Base-by-base conservation (phyloP, 1,140 invertebrate species). In the Drosophila nikananu region DNA sequence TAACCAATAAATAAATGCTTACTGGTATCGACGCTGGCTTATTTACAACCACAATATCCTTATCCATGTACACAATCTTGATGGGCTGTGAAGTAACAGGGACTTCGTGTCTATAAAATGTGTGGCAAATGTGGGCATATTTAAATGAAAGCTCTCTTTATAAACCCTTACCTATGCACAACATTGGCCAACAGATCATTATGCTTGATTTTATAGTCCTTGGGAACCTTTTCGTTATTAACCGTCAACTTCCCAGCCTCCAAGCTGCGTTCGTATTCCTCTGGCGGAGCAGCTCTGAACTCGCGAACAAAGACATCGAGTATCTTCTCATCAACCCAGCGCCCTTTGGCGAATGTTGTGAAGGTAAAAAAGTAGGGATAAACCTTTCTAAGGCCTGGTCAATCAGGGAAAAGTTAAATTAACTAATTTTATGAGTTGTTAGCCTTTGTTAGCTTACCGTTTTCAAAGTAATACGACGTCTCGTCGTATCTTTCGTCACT, bases 1-100 rank as follows among this genome's bases (percentile, higher is more conserved):
- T 41, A 19, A 42, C 3, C 10, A 19, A 19, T 5, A 42, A 42
- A 42, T 2, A 19, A 68, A 81, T 82, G 96, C 96, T 96, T 96
- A 97, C 98, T 94, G 99, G 99, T 95, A 99, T 98, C 94, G 99
- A 99, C 93, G 98, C 97, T 91, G 99, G 99, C 96, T 99, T 99
- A 96, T 99, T 98, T 93, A 99, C 97, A 93, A 99, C 99, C 94
- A 99, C 96, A 94, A 99, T 95, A 95, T 99, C 98, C 94, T 99
- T 97, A 95, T 98, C 98, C 95, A 99, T 98, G 95, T 98, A 96
- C 93, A 99, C 96, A 94, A 99, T 97, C 94, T 97, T 97, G 94
- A 99, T 97, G 93, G 96, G 96, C 94, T 97, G 96, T 94, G 96
- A 97, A 94, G 97, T 97, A 94, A 99, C 98, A 93, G 98, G 98